Evolutionary conservation across 2,113 vertebrate species (phyloP).

Genomic region (Equus quagga): DNA sequence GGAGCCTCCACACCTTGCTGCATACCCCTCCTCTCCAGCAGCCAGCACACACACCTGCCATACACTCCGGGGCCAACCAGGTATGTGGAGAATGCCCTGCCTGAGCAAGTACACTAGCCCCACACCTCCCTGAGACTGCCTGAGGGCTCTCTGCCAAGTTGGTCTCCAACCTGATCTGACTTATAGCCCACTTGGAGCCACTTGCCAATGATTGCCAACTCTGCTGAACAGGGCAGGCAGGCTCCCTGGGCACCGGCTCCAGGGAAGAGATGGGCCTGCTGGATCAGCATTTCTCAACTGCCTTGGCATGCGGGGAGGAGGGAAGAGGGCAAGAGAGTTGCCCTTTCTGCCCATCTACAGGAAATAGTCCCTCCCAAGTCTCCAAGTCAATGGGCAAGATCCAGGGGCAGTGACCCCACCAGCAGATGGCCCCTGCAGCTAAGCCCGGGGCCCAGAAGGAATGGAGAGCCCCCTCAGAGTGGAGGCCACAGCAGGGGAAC

Average conservation of each 20-base stretch:
- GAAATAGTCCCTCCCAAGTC: background rate
- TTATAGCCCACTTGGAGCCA: constrained; percentile 31
- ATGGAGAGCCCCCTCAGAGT: background rate
- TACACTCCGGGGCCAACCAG: background rate
- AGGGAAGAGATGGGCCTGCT: background rate
- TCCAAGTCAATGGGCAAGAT: background rate
- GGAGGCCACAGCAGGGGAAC: background rate
- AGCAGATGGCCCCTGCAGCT: background rate
- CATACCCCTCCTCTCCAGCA: background rate
- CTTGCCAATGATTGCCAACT: background rate
- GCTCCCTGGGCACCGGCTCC: background rate
- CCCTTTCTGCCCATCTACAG: background rate
- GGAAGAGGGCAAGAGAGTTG: background rate
- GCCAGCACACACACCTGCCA: background rate
- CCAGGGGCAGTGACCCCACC: too few species aligned
- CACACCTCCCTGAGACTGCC: background rate
- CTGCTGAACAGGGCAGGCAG: background rate
- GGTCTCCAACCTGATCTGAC: background rate
- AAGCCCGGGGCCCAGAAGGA: background rate
- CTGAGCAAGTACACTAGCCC: background rate
- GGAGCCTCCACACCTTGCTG: background rate
- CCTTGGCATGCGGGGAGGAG: background rate
- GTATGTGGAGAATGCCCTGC: background rate
- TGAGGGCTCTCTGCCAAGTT: constrained; percentile 3
- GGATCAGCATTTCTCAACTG: constrained; percentile 18